phyloP scores from a whole-genome alignment of 2,888 invertebrate genomes.

The Anodontia alba region DNA sequence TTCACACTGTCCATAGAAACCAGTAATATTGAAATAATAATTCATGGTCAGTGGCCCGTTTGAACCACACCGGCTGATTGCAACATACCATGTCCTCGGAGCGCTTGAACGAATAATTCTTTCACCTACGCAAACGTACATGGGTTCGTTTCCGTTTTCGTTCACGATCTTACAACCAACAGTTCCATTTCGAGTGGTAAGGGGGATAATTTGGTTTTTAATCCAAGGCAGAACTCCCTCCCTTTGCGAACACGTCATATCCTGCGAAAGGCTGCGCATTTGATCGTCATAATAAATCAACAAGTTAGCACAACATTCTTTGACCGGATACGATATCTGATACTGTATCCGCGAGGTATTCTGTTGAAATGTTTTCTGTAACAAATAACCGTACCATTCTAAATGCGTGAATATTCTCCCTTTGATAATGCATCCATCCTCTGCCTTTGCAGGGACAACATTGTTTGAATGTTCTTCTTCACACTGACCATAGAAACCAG shows the following conservation, averaged over 20 bases:
- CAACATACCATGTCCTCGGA: slow-evolving; percentile 79
- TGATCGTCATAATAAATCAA: slow-evolving; percentile 81
- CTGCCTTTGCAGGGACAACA: background rate
- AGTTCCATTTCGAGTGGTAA: slow-evolving; percentile 70
- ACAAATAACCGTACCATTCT: slow-evolving; percentile 78
- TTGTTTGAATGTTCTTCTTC: slow-evolving; percentile 69
- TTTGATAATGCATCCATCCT: slow-evolving; percentile 49
- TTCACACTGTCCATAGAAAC: slow-evolving; percentile 79
- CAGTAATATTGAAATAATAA: slow-evolving; percentile 78
- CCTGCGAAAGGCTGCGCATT: slow-evolving; percentile 67
- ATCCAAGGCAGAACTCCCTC: slow-evolving; percentile 69
- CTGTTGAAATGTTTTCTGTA: slow-evolving; percentile 78
- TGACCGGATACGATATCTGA: slow-evolving; percentile 77
- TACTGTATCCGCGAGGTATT: slow-evolving; percentile 77
- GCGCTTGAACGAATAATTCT: slow-evolving; percentile 75
- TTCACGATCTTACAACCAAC: slow-evolving; percentile 73
- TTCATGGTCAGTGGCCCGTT: slow-evolving; percentile 70
- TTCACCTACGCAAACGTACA: slow-evolving; percentile 78
- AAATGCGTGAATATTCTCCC: slow-evolving; percentile 74
- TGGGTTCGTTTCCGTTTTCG: slow-evolving; percentile 66
- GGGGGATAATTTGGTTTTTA: slow-evolving; percentile 79
- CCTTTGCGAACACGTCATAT: slow-evolving; percentile 76
- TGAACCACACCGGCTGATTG: slow-evolving; percentile 73
- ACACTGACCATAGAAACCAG: slow-evolving; percentile 78
- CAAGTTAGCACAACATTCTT: slow-evolving; percentile 77